phyloP scores from a whole-genome alignment of 2,113 vertebrate species.

The Taxidea taxus region DNA sequence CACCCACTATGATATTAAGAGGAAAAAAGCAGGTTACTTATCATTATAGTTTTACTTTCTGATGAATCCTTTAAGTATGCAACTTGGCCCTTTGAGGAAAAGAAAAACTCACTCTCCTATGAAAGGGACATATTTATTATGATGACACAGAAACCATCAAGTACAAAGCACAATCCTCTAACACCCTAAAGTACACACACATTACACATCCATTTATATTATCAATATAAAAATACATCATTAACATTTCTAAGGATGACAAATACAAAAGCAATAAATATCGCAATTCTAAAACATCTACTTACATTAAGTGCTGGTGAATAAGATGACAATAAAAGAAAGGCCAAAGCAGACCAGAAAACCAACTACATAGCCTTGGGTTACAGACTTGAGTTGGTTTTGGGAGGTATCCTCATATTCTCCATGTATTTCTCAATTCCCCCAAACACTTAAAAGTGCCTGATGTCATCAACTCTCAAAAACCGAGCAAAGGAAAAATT shows the following conservation, averaged over 20 bases:
- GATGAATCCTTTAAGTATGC: conserved; percentile 10
- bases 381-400: neutral
- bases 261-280: conserved; percentile 78
- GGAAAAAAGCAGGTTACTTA: neutral
- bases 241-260: conserved; percentile 68
- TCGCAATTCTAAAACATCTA: conserved; percentile 64
- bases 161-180: conserved; percentile 60
- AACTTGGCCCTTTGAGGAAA: conserved; percentile 25
- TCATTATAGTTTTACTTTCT: neutral
- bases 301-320: conserved; percentile 71
- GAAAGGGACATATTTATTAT: conserved; percentile 72
- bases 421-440: conserved; percentile 54
- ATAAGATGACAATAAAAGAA: conserved; percentile 49
- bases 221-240: conserved; percentile 78
- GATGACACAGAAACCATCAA: conserved; percentile 52
- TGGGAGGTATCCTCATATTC: neutral
- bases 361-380: conserved; percentile 47
- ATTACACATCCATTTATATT: conserved; percentile 71
- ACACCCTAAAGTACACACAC: conserved; percentile 59
- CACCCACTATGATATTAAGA: neutral
- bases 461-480: conserved; percentile 52
- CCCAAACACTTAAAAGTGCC: conserved; percentile 54
- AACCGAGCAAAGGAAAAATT: conserved; percentile 47
- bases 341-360: conserved; percentile 38
- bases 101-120: conserved; percentile 54